A percentile compares a stretch with the other conserved stretches of the same genome.
Conservation (phyloP, 2,113 vertebrate genomes). For the Gopherus evgoodei region DNA sequence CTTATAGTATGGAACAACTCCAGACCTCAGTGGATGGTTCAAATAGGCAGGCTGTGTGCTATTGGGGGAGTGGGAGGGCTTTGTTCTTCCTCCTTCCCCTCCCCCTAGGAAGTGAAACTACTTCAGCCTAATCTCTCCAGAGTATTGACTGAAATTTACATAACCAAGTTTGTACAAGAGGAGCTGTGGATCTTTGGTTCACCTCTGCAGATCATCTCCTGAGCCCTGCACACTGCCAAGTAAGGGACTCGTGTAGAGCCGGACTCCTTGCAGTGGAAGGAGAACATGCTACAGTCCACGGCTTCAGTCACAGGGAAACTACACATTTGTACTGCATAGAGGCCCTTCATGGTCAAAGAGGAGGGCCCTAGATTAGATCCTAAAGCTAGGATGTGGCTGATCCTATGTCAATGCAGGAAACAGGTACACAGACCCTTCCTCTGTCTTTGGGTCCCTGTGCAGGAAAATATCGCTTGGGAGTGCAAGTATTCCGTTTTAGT, state of each 20-base stretch:
- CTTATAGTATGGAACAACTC: not conserved
- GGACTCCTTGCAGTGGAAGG: not conserved
- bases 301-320: not conserved
- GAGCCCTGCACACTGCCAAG: not conserved
- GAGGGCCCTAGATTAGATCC: not conserved
- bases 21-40: not conserved
- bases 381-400: not conserved
- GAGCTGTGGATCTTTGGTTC: not conserved
- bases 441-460: not conserved
- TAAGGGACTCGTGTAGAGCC: not conserved
- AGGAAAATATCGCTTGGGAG: not conserved
- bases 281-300: not conserved
- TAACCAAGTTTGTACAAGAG: not conserved
- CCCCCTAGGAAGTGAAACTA: not conserved
- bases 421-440: not conserved
- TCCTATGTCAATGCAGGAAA: not conserved
- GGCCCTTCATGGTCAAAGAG: accelerated
- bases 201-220: not conserved
- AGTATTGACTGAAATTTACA: not conserved
- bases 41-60: not conserved
- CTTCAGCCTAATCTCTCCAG: not conserved
- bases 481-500: not conserved
- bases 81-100: not conserved
- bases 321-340: not conserved
- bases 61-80: not conserved